Evolutionary conservation across 2,113 vertebrate genomes (phyloP), one percentile per base, ranked within the genome.

Genomic region (Zapus hudsonius): DNA sequence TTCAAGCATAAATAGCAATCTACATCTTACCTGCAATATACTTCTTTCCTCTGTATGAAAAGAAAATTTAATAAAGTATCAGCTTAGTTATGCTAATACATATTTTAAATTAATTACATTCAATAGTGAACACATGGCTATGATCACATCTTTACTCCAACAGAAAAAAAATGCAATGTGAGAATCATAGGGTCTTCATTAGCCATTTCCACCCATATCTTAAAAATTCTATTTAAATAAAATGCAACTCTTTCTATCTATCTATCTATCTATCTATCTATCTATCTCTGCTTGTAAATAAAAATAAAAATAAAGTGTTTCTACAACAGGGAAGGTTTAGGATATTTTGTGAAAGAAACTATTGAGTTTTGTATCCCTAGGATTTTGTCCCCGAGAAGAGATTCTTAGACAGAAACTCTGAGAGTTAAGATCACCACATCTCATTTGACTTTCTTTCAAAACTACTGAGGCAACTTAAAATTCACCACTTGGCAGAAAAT

Each of bases 21-120:
- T 25, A 11, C n/a, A 31, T 82, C 91, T 95, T 92, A 98, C 96
- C 96, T 95, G 87, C 8, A 83, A 73, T 70, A 36, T 95, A 96
- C 20, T 86, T 96, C 63, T 93, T 95, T 87, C 55, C 69, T 90
- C 94, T 97, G 85, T 33, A 85, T 40, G 23, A 75, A 94, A 93
- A 97, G 84, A 91, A 95, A 96, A 96, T 76, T 90, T 61, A 69
- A 92, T 9, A 94, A 95, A 94, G 83, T 47, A 91, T 90, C 81
- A 96, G 84, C 40, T 94, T 90, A 27, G 52, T 87, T 88, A 92
- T 80, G 52, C 23, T 44, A 94, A 69, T 31, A 76, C 29, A 67
- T 10, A 29, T 5, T 38, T 42, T 79, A 94, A 91, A 69, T 42
- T 5, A 72, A 63, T 72, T 78, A 84, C 9, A 85, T 64, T 55